Percentiles rank a stretch among this genome's conserved stretches.
Conservation (phyloP, 2,888 invertebrate species). For the Creontiades dilutus region DNA sequence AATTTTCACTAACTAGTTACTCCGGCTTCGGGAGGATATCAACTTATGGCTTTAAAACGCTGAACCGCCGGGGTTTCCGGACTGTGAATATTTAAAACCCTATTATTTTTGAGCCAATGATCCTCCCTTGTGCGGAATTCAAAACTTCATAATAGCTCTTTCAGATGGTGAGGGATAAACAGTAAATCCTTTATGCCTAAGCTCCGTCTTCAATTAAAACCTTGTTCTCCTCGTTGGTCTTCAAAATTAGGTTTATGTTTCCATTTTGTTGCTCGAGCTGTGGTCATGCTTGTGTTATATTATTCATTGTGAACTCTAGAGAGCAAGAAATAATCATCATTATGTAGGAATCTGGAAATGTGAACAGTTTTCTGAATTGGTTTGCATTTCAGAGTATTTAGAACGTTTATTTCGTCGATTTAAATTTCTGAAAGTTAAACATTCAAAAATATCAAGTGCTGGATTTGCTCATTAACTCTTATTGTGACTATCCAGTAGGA, state of each 20-base stretch:
- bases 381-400: too few relatives aligned
- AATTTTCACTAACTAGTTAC: slow-evolving; percentile 70
- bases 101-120: slow-evolving; percentile 73
- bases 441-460: too few relatives aligned
- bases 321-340: too few relatives aligned
- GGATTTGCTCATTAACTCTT: too few relatives aligned
- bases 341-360: too few relatives aligned
- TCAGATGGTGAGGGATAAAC: background rate
- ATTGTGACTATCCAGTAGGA: too few relatives aligned
- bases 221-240: slow-evolving; percentile 17
- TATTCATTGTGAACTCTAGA: background rate
- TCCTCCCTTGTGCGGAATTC: slow-evolving; percentile 55
- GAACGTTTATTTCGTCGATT: too few relatives aligned
- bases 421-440: too few relatives aligned
- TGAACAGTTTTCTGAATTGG: too few relatives aligned
- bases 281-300: background rate
- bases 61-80: slow-evolving; percentile 40
- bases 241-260: slow-evolving; percentile 46
- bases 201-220: slow-evolving; percentile 50
- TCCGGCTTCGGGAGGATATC: slow-evolving; percentile 63
- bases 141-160: slow-evolving; percentile 59
- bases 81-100: slow-evolving; percentile 69
- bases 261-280: background rate
- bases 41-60: slow-evolving; percentile 61
- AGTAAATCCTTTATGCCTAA: slow-evolving; percentile 51